A percentile compares a stretch with the other conserved stretches of the same genome.
Conservation (phyloP, 2,888 invertebrate genomes). For the Podabrus alpinus region DNA sequence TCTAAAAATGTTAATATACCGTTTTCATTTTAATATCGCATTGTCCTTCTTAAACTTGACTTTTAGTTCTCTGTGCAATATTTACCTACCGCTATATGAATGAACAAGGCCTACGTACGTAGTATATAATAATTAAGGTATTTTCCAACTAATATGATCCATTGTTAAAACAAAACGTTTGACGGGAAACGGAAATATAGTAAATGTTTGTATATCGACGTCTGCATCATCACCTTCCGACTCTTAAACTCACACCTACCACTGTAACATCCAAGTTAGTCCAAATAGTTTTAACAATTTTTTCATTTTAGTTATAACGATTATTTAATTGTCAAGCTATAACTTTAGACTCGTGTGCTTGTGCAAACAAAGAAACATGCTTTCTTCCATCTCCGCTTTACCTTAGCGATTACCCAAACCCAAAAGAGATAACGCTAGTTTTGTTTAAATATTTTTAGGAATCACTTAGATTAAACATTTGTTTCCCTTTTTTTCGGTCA, state of each 20-base stretch:
- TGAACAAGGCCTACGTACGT: background rate
- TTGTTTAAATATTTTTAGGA: background rate
- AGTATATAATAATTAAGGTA: background rate
- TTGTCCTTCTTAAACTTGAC: background rate
- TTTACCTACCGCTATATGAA: background rate
- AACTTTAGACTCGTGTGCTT: constrained; percentile 26
- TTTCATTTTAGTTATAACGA: background rate
- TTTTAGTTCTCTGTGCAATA: background rate
- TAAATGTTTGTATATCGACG: constrained; percentile 45
- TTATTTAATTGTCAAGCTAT: constrained; percentile 19
- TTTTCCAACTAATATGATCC: background rate
- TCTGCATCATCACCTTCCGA: constrained; percentile 43
- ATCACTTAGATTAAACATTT: constrained; percentile 32
- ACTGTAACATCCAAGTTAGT: constrained; percentile 26
- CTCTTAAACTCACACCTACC: constrained; percentile 38
- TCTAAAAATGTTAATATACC: background rate
- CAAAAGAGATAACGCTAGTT: background rate
- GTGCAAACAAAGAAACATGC: constrained; percentile 24
- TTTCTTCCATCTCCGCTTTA: background rate
- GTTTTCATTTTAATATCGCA: background rate
- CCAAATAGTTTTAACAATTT: constrained; percentile 14
- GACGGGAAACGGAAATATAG: constrained; percentile 48
- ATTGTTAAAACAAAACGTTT: constrained; percentile 17
- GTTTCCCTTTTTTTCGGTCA: constrained; percentile 37
- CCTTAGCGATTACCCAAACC: background rate